Percentiles rank a stretch among this genome's conserved stretches.
These are phyloP conservation scores for Toxotes chatareus DNA, from an alignment of 2,113 vertebrate genomes.

Conservation along the genomic window DNA sequence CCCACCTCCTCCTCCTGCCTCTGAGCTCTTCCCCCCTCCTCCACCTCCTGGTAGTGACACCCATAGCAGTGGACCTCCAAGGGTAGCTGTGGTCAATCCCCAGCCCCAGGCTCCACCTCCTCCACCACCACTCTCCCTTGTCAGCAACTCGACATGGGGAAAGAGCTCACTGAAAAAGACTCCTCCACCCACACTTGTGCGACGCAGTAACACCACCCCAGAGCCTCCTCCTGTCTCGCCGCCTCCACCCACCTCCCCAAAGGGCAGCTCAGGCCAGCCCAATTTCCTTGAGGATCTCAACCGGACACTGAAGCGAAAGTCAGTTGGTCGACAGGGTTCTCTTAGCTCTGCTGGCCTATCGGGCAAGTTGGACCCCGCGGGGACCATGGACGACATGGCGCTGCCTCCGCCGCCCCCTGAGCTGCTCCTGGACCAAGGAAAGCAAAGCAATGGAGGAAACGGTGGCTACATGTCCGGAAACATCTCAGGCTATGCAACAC, in stretches of 20 bases:
- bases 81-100: constrained; percentile 94
- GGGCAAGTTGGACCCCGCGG: constrained; percentile 79
- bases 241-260: constrained; percentile 91
- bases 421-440: constrained; percentile 90
- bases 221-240: constrained; percentile 80
- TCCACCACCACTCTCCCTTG: constrained; percentile 69
- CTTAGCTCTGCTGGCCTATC: constrained; percentile 85
- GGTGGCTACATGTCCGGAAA: constrained; percentile 87
- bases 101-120: constrained; percentile 88
- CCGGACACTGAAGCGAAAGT: constrained; percentile 96
- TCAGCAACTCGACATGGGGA: constrained; percentile 82
- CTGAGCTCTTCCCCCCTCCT: constrained; percentile 90
- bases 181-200: constrained; percentile 83
- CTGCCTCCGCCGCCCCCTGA: constrained; percentile 94
- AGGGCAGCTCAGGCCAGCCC: constrained; percentile 91
- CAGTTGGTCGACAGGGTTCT: constrained; percentile 91
- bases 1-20: constrained; percentile 90
- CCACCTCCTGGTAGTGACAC: constrained; percentile 76
- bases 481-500: constrained; percentile 96
- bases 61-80: constrained; percentile 83
- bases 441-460: constrained; percentile 75
- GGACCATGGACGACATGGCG: constrained; percentile 95
- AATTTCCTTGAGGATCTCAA: constrained; percentile 96
- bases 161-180: constrained; percentile 91
- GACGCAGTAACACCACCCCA: constrained; percentile 87